phyloP scores from a whole-genome alignment of 2,113 vertebrate genomes.

The Spheniscus mendiculus region DNA sequence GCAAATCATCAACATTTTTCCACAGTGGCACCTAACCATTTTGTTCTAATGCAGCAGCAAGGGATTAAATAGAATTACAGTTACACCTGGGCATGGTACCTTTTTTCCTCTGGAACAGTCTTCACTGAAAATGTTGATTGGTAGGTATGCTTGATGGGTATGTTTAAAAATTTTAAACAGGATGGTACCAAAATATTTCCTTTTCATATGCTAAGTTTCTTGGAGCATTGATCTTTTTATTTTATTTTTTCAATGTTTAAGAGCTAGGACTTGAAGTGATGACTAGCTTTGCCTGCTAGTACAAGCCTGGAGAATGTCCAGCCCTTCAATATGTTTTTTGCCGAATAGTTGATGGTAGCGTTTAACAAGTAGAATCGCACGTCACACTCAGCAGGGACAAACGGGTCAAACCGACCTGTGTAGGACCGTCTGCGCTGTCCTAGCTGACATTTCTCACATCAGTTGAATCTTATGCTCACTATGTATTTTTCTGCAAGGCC shows the following conservation, averaged over 20 bases:
- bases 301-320: neutral
- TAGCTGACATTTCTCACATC: neutral
- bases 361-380: neutral
- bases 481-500: neutral
- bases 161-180: neutral
- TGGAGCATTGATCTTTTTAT: neutral
- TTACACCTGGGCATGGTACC: neutral
- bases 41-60: neutral
- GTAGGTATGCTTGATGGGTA: neutral
- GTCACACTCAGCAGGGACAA: neutral
- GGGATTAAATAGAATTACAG: neutral
- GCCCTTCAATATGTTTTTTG: neutral
- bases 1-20: neutral
- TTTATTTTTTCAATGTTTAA: neutral
- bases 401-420: neutral
- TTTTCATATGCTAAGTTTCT: neutral
- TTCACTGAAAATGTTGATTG: neutral
- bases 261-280: neutral
- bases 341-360: neutral
- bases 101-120: neutral
- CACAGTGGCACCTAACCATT: neutral
- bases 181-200: neutral
- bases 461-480: neutral
- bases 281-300: neutral
- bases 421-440: neutral